These are phyloP conservation scores for Chydorus sphaericus DNA, from an alignment of 2,888 invertebrate species.

Conservation along the genomic window DNA sequence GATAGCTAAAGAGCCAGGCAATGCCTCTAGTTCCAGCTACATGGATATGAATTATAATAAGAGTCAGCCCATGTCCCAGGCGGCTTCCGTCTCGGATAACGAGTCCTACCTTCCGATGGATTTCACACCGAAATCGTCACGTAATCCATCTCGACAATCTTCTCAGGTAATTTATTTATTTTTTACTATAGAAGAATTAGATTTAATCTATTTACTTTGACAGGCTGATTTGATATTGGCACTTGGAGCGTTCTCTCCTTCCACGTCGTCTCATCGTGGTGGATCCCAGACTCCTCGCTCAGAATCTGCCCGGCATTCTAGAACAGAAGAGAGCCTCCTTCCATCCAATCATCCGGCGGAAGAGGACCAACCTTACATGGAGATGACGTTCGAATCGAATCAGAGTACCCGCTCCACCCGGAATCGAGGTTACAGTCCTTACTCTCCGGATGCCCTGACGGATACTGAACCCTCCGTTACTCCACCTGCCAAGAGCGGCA, in stretches of 20 bases:
- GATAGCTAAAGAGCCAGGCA: not conserved
- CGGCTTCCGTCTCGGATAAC: not conserved
- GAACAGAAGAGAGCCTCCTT: slow-evolving; percentile 6
- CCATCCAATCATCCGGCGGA: too few species aligned
- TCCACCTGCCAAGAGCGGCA: not conserved
- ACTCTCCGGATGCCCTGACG: not conserved
- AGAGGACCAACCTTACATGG: slow-evolving; percentile 13
- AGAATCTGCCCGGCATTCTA: slow-evolving; percentile 6
- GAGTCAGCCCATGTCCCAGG: not conserved
- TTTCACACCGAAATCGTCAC: slow-evolving; percentile 1
- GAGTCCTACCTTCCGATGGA: slow-evolving; percentile 11
- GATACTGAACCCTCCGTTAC: not conserved
- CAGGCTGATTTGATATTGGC: slow-evolving; percentile 2
- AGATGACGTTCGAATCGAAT: slow-evolving; percentile 4
- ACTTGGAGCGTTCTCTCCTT: not conserved
- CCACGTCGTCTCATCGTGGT: too few species aligned
- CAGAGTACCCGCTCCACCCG: not conserved
- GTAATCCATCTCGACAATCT: slow-evolving; percentile 7
- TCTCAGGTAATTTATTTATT: not conserved
- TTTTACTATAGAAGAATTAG: not conserved
- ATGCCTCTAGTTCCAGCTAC: slow-evolving; percentile 34
- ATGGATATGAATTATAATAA: slow-evolving; percentile 38
- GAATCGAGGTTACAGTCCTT: not conserved
- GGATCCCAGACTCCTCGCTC: slow-evolving; percentile 2
- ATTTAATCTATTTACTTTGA: not conserved